Base-by-base conservation (phyloP, 2,888 invertebrate genomes). In the Apocheima hispidaria region DNA sequence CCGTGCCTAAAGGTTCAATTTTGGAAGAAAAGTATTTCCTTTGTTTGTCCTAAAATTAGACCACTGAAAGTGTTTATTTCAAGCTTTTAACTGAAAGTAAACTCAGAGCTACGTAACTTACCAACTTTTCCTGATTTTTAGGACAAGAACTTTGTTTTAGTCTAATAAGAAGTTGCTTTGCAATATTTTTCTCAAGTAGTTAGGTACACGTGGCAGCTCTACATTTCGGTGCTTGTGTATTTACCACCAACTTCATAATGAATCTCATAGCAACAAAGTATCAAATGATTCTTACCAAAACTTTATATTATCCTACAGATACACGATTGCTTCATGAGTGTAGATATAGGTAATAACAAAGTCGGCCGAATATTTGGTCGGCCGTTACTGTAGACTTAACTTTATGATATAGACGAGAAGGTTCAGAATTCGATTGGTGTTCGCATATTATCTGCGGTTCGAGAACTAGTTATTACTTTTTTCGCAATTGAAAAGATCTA, bases 401-500 rank as follows among this genome's bases (percentile, higher is more conserved):
- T 63, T 56, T 70, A 66, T 54, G 49, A 10, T 18, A 23, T 50
- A 38, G 54, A 28, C 35, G 14, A 33, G 49, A 70, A 66, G 61
- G 68, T 63, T 66, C 49, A 66, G 64, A 68, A 60, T 63, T 61
- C 30, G 60, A 26, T 23, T 43, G 21, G 9, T 59, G 30, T 60
- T 57, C 41, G 51, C 30, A 51, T 51, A 51, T 55, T 64, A 57
- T 59, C 51, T 58, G 58, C 63, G 50, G 40, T 51, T 51, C 18
- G 35, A 55, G n/a, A 59, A 68, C 66, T 63, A 60, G 70, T 68
- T 66, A 70, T 68, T 68, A 70, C 66, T 66, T 68, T 60, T 70
- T 70, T 70, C 68, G 68, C 68, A 70, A 70, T 69, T 69, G 65
- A 63, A 66, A 63, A 70, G 68, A 62, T 70, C 68, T 68, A 70